Base-by-base conservation (phyloP, 2,888 invertebrate species). In the Copidosoma aretas region DNA sequence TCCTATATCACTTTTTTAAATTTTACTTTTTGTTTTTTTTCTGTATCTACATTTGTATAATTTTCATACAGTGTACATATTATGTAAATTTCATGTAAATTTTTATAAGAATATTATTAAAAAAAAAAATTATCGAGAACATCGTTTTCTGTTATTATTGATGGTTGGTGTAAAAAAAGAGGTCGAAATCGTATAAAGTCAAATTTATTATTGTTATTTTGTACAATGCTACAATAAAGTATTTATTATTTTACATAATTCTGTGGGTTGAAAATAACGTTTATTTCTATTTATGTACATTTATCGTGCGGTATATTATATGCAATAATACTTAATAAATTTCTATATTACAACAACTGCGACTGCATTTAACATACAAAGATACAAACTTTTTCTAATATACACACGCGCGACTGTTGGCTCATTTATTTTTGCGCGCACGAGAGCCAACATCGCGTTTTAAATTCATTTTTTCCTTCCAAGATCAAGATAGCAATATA, bases 231-330 rank as follows among this genome's bases (percentile, higher is more conserved):
- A 82, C 79, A 80, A 82, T 79, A 82, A 79, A 68, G 81, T 81
- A 80, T 77, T 68, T 80, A 79, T 79, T 78, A 81, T 77, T 81
- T 81, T 81, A 82, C 79, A 83, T 78, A 80, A 79, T 79, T 77
- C 78, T 78, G 77, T 80, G 81, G 80, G 78, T 80, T 82, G 77
- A 82, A 83, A 82, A 83, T 83, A 83, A 83, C 78, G 74, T 74
- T 80, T 81, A 78, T 77, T 78, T 81, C 81, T 83, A 83, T 79
- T 80, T 82, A 83, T 82, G 77, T 82, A 83, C 81, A 83, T 70
- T 70, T 78, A 81, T 79, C 77, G 82, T 83, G 83, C 81, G 78
- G 79, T 80, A 46, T 46, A 46, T 76, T 80, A 79, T 80, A 82
- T 79, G 79, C 79, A 80, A 81, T 81, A 79, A 77, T 77, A 78